These are phyloP conservation scores for Myotis pilosus DNA, from an alignment of 2,797 vertebrate genomes.

Conservation along the genomic window DNA sequence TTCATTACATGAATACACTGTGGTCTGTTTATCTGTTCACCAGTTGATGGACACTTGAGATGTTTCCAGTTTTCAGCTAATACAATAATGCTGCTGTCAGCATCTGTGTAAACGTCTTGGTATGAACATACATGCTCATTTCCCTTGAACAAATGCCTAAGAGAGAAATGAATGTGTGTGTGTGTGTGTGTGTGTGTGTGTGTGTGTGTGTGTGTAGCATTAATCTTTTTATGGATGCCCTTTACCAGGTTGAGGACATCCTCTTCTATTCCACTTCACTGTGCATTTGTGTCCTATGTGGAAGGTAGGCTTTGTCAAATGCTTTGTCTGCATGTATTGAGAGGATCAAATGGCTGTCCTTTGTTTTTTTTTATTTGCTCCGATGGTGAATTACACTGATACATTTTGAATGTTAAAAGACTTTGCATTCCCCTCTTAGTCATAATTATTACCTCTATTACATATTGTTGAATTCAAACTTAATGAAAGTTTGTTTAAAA, in stretches of 20 bases:
- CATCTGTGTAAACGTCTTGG: not conserved
- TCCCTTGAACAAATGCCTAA: constrained; percentile 26
- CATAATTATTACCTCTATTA: not conserved
- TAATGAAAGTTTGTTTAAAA: constrained; percentile 9
- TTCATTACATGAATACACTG: constrained; percentile 40
- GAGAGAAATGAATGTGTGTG: not conserved
- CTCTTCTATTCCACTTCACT: not conserved
- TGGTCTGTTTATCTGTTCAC: constrained; percentile 38
- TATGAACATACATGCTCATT: not conserved
- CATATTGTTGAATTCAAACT: not conserved
- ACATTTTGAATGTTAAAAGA: constrained; percentile 51
- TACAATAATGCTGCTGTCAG: constrained; percentile 1
- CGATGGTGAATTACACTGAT: not conserved
- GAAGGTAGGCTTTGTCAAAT: constrained; percentile 7
- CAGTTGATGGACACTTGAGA: constrained; percentile 47
- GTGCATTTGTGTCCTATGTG: not conserved
- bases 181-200: too few relatives aligned
- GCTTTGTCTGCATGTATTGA: not conserved
- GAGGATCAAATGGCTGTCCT: not conserved
- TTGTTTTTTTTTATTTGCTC: not conserved
- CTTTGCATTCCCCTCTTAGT: not conserved
- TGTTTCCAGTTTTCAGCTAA: not conserved
- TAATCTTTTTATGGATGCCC: not conserved
- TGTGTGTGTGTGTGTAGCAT: not conserved
- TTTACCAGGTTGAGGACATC: not conserved